Percentiles rank a stretch among this genome's conserved stretches.
phyloP scores from a whole-genome alignment of 2,888 invertebrate genomes.

The Athrips mouffetella region DNA sequence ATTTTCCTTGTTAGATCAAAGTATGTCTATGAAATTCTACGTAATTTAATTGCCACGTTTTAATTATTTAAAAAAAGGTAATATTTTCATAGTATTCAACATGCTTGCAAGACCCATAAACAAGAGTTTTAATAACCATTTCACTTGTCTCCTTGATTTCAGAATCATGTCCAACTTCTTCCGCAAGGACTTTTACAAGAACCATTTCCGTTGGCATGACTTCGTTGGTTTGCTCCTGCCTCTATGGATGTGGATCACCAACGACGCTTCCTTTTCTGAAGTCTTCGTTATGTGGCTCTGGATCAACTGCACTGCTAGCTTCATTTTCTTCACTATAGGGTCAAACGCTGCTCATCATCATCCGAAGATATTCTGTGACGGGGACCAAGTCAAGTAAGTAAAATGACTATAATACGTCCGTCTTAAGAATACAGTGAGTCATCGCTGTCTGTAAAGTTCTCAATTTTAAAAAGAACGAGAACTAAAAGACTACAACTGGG shows the following conservation, averaged over 20 bases:
- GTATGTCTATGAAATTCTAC: too few species aligned
- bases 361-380: constrained; percentile 88
- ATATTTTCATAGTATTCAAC: too few species aligned
- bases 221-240: constrained; percentile 57
- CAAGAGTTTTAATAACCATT: too few species aligned
- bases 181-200: constrained; percentile 43
- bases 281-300: constrained; percentile 75
- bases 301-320: constrained; percentile 76
- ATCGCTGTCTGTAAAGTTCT: too few species aligned
- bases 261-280: constrained; percentile 41
- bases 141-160: constrained; percentile 26
- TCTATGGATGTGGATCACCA: constrained; percentile 54
- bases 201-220: constrained; percentile 57
- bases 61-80: too few species aligned
- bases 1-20: too few species aligned
- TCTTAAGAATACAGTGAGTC: too few species aligned
- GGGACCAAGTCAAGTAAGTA: constrained; percentile 81
- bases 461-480: too few species aligned
- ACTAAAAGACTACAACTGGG: too few species aligned
- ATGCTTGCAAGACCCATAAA: too few species aligned
- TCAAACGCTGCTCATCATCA: constrained; percentile 89
- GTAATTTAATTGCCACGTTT: too few species aligned
- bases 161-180: constrained; percentile 46
- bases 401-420: not conserved
- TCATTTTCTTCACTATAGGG: constrained; percentile 80